These are phyloP conservation scores for Neotoxoptera formosana DNA, from an alignment of 1,140 invertebrate species.

Conservation along the genomic window DNA sequence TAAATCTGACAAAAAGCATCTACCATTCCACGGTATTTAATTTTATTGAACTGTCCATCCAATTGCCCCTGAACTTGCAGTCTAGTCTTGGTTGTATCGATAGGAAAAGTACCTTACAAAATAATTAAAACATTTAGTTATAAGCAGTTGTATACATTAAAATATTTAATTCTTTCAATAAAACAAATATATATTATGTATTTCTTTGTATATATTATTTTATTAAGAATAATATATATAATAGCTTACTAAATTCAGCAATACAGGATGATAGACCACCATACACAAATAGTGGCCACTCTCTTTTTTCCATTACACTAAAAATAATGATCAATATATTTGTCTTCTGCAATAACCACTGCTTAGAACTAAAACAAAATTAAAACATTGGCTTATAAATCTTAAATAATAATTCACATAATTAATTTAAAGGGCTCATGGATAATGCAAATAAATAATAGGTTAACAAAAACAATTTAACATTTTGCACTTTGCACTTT, in stretches of 20 bases:
- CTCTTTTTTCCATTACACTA: conserved; percentile 69
- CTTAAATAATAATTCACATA: neutral
- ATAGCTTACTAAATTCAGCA: conserved; percentile 86
- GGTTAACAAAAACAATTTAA: neutral
- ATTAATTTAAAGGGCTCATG: neutral
- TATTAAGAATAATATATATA: conserved; percentile 47
- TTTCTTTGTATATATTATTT: neutral
- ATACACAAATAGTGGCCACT: conserved; percentile 92
- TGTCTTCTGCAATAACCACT: neutral
- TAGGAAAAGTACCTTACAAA: conserved; percentile 91
- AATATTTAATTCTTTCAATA: neutral
- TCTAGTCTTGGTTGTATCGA: conserved; percentile 95
- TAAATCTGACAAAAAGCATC: conserved; percentile 86
- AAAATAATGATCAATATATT: neutral
- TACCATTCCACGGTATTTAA: conserved; percentile 89
- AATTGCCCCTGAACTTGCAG: conserved; percentile 94
- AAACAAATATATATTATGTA: neutral
- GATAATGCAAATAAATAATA: neutral
- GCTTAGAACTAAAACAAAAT: neutral
- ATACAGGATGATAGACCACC: conserved; percentile 90
- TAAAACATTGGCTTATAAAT: neutral
- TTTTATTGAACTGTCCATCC: conserved; percentile 76
- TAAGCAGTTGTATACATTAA: neutral
- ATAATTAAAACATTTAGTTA: conserved; percentile 57
- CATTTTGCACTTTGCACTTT: neutral